Conservation (phyloP, 1,140 invertebrate genomes). For the Pinna nobilis region DNA sequence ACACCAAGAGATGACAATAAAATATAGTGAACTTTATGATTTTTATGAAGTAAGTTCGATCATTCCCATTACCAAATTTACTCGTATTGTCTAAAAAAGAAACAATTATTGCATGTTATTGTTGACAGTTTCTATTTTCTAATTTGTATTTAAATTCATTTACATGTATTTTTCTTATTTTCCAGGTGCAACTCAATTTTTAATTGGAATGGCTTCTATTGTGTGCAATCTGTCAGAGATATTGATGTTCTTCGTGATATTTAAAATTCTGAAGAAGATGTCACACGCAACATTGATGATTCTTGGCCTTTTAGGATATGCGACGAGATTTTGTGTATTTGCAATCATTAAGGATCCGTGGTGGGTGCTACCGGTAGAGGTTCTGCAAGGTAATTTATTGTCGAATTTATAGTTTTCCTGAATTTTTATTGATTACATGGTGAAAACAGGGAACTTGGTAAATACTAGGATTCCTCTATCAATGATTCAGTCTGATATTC, state of each 20-base stretch:
- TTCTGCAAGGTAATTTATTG: conserved; percentile 40
- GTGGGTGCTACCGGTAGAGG: conserved; percentile 44
- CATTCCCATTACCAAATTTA: no score
- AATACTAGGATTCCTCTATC: no score
- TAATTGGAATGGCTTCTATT: conserved; percentile 38
- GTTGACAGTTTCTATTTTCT: no score
- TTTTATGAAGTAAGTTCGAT: no score
- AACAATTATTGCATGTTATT: no score
- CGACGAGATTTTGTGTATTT: conserved; percentile 40
- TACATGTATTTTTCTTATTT: not conserved
- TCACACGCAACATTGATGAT: conserved; percentile 39
- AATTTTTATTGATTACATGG: not conserved
- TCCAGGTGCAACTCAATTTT: conserved; percentile 45
- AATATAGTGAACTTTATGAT: no score
- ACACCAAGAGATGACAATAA: no score
- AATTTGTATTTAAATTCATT: no score
- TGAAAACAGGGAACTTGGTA: no score
- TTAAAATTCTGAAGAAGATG: conserved; percentile 27
- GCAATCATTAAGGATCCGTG: conserved; percentile 44
- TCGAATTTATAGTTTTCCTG: not conserved
- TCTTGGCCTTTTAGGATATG: conserved; percentile 41
- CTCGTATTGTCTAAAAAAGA: no score
- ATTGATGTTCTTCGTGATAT: conserved; percentile 43
- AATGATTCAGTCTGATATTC: no score
- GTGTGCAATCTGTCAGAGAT: conserved; percentile 39